Conservation (phyloP, 2,888 invertebrate species). For the Baccha elongata region DNA sequence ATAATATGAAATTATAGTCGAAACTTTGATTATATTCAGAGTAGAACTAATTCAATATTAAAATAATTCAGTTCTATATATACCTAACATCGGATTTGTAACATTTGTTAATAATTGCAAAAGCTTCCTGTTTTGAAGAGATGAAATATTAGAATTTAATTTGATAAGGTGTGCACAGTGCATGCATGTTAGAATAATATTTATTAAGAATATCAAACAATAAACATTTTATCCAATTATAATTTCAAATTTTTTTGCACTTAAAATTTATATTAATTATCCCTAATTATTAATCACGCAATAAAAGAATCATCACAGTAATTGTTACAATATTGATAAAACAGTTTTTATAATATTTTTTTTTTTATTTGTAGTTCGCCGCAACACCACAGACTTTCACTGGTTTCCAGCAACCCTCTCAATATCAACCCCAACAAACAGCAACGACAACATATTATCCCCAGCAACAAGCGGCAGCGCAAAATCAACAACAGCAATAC, state of each 20-base stretch:
- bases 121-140: background rate
- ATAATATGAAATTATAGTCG: background rate
- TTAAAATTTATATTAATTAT: background rate
- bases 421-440: constrained; percentile 53
- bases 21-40: background rate
- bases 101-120: background rate
- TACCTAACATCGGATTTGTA: background rate
- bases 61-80: constrained; percentile 5
- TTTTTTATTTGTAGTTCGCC: constrained; percentile 36
- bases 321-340: background rate
- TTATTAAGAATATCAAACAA: background rate
- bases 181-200: constrained; percentile 19
- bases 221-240: constrained; percentile 14
- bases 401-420: constrained; percentile 50
- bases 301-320: background rate
- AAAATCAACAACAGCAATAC: constrained; percentile 51
- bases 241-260: constrained; percentile 2
- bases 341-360: background rate
- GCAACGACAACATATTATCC: constrained; percentile 54
- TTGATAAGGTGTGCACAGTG: background rate
- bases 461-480: constrained; percentile 34
- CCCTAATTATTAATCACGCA: constrained; percentile 5
- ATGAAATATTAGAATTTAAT: background rate
- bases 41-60: constrained; percentile 22
- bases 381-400: constrained; percentile 26